Percentiles rank a stretch among this genome's conserved stretches.
Evolutionary conservation across 2,113 vertebrate species (phyloP).

Genomic region (Thomomys bottae): DNA sequence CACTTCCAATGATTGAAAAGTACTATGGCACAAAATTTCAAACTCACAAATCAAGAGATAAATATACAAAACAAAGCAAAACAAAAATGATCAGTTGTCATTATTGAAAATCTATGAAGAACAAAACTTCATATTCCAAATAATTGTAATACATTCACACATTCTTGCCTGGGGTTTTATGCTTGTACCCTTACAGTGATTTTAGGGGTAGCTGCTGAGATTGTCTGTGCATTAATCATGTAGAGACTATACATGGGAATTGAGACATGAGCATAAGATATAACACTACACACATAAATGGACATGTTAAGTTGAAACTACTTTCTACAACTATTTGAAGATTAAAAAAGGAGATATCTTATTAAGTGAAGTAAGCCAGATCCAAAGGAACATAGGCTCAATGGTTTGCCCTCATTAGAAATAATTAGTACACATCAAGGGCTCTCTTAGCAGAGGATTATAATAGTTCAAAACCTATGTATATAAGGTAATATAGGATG

Average conservation of each 20-base stretch:
- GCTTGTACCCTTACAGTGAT: background rate
- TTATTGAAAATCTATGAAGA: background rate
- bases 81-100: background rate
- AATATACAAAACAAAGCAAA: background rate
- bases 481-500: no score
- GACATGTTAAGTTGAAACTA: no score
- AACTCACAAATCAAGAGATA: background rate
- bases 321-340: no score
- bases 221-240: background rate
- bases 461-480: no score
- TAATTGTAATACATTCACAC: background rate
- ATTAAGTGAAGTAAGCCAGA: no score
- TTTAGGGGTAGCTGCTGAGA: background rate
- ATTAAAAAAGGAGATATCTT: no score
- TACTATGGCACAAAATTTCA: background rate
- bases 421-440: no score
- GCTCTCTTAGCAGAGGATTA: no score
- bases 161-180: background rate
- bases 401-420: no score
- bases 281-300: no score
- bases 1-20: background rate
- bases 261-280: background rate
- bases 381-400: no score
- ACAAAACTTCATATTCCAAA: background rate
- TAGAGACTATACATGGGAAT: background rate